Evolutionary conservation across 2,888 invertebrate genomes (phyloP).

Genomic region (Aquatica leii): DNA sequence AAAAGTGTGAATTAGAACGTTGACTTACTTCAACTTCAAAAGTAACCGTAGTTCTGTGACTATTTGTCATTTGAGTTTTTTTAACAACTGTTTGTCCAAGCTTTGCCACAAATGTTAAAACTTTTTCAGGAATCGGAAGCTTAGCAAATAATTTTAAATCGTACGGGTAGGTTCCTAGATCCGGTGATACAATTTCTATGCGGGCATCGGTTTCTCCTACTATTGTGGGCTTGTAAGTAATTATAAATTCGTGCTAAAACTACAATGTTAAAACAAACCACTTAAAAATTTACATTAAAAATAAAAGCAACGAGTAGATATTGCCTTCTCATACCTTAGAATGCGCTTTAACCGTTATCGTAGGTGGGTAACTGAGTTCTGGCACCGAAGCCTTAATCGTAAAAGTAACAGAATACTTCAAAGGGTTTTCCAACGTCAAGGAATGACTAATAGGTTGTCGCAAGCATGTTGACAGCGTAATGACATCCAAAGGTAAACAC

Average conservation of each 20-base stretch:
- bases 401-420: constrained; percentile 50
- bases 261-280: too few species aligned
- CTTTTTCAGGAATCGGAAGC: constrained; percentile 47
- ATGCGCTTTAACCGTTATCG: constrained; percentile 47
- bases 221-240: constrained; percentile 49
- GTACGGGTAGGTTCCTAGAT: constrained; percentile 49
- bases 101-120: constrained; percentile 45
- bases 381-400: constrained; percentile 43
- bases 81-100: constrained; percentile 47
- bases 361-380: constrained; percentile 45
- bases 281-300: too few species aligned
- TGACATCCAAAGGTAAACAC: constrained; percentile 50
- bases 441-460: constrained; percentile 47
- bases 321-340: constrained; percentile 53
- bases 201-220: constrained; percentile 35
- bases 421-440: constrained; percentile 55
- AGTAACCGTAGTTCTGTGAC: constrained; percentile 41
- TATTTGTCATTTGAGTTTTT: constrained; percentile 46
- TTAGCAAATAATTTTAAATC: constrained; percentile 47
- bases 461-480: constrained; percentile 52
- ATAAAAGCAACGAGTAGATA: too few species aligned
- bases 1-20: background rate
- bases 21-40: constrained; percentile 46
- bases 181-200: constrained; percentile 43
- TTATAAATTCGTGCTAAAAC: constrained; percentile 40